Evolutionary conservation across 2,113 vertebrate genomes (phyloP).

Genomic region (Bathybates hornii): DNA sequence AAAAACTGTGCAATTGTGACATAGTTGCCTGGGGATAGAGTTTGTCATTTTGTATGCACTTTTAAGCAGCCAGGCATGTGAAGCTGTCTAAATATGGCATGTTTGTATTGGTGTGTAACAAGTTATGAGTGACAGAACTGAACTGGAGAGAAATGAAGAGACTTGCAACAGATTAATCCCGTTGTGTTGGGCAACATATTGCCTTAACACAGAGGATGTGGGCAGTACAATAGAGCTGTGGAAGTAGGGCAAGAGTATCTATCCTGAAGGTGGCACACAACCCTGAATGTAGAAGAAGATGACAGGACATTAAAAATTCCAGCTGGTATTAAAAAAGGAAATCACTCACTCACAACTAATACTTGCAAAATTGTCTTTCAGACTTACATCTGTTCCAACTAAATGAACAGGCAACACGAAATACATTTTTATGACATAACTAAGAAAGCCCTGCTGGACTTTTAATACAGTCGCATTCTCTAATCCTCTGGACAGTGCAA

Average conservation of each 20-base stretch:
- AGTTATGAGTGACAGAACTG: not conserved
- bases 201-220: not conserved
- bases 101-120: not conserved
- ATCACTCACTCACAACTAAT: not conserved
- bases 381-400: not conserved
- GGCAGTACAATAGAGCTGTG: not conserved
- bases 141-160: not conserved
- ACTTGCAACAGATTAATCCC: not conserved
- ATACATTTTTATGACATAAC: not conserved
- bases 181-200: not conserved
- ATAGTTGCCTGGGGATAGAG: not conserved
- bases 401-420: not conserved
- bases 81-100: not conserved
- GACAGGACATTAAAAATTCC: not conserved
- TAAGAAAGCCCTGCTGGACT: not conserved
- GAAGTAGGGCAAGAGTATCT: not conserved
- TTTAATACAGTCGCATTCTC: not conserved
- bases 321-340: not conserved
- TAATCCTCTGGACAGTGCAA: not conserved
- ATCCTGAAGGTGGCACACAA: not conserved
- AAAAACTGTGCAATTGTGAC: not conserved
- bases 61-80: not conserved
- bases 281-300: not conserved
- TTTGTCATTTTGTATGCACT: not conserved
- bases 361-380: not conserved